Percentiles rank a stretch among this genome's conserved stretches.
phyloP scores from a whole-genome alignment of 2,113 vertebrate species.

The Dascyllus trimaculatus region DNA sequence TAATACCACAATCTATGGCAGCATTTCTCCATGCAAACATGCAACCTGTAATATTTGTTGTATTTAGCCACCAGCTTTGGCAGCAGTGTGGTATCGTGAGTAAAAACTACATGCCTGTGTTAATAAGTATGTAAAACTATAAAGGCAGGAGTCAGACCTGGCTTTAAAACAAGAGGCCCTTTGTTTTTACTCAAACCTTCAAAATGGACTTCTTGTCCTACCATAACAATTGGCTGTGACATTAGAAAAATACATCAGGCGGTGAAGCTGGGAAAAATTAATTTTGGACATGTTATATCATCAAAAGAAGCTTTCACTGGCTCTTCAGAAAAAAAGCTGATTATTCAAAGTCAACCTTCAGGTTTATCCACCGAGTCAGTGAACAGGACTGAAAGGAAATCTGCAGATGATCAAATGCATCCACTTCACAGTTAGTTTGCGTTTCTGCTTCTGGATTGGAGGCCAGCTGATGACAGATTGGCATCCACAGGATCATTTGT shows the following conservation, averaged over 20 bases:
- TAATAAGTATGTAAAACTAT: slow-evolving; percentile 24
- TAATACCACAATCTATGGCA: slow-evolving; percentile 16
- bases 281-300: not conserved
- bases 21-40: slow-evolving; percentile 39
- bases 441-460: slow-evolving; percentile 23
- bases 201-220: slow-evolving; percentile 21
- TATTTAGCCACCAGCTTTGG: slow-evolving; percentile 40
- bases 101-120: slow-evolving; percentile 23
- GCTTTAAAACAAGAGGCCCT: slow-evolving; percentile 25
- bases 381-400: slow-evolving; percentile 1
- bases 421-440: slow-evolving; percentile 32
- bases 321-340: slow-evolving; percentile 18
- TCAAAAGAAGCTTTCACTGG: slow-evolving; percentile 24
- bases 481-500: slow-evolving; percentile 28
- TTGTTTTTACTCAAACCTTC: slow-evolving; percentile 37
- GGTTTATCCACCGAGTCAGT: slow-evolving; percentile 22
- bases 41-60: slow-evolving; percentile 36
- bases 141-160: slow-evolving; percentile 35
- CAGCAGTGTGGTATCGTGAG: slow-evolving; percentile 25
- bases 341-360: slow-evolving; percentile 19
- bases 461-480: slow-evolving; percentile 25
- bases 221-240: slow-evolving; percentile 21
- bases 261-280: not conserved
- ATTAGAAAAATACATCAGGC: slow-evolving; percentile 38
- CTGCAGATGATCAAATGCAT: slow-evolving; percentile 33